Percentiles rank a stretch among this genome's conserved stretches.
These are phyloP conservation scores for Gobio occitaniae DNA, from an alignment of 2,797 vertebrate species.

Conservation along the genomic window DNA sequence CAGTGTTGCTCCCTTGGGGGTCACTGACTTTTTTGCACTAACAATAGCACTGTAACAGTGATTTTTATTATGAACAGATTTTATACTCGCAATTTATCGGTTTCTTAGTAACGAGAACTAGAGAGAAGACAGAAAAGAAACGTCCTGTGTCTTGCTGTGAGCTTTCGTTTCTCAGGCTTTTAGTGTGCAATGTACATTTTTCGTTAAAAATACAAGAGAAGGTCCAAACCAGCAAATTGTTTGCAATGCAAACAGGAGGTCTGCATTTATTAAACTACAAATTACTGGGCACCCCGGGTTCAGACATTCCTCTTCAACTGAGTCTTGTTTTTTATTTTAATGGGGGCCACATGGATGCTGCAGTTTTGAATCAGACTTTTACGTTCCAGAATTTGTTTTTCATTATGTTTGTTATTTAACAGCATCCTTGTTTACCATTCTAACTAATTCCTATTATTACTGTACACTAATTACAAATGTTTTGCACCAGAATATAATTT, in stretches of 20 bases:
- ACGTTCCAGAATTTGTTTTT: constrained; percentile 7
- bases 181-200: constrained; percentile 9
- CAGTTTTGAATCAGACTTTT: constrained; percentile 11
- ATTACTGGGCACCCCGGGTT: constrained; percentile 15
- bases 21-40: constrained; percentile 80
- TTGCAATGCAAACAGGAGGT: constrained; percentile 7
- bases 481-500: not conserved
- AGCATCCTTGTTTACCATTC: not conserved
- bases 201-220: constrained; percentile 14
- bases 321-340: constrained; percentile 33
- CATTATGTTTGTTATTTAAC: constrained; percentile 34
- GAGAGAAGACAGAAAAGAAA: constrained; percentile 43
- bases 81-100: constrained; percentile 58
- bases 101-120: constrained; percentile 49
- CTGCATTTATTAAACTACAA: constrained; percentile 23
- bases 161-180: constrained; percentile 20
- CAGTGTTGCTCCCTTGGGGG: constrained; percentile 81
- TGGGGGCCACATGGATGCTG: constrained; percentile 13
- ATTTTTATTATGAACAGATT: constrained; percentile 76
- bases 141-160: constrained; percentile 50
- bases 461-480: constrained; percentile 15
- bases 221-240: constrained; percentile 1
- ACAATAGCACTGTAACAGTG: constrained; percentile 73
- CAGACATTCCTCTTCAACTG: constrained; percentile 20
- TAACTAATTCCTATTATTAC: not conserved